Percentiles rank a stretch among this genome's conserved stretches.
phyloP scores from a whole-genome alignment of 2,113 vertebrate genomes.

The Albula goreensis region DNA sequence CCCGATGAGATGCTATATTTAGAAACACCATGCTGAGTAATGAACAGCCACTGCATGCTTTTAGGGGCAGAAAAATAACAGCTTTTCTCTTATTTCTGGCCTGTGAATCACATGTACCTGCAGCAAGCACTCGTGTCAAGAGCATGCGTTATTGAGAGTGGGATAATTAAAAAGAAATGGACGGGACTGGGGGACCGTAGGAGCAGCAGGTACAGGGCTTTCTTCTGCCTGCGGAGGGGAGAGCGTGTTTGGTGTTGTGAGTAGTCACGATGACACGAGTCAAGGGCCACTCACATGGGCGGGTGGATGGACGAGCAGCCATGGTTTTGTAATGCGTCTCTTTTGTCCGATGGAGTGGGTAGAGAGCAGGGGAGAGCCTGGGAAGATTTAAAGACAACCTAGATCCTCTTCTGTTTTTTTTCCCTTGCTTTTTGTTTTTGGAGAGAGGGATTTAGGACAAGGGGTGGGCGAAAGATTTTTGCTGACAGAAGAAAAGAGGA shows the following conservation, averaged over 20 bases:
- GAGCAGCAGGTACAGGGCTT: neutral
- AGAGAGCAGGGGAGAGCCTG: slow-evolving; percentile 13
- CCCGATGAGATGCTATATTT: slow-evolving; percentile 30
- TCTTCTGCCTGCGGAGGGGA: neutral
- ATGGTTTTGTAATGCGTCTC: slow-evolving; percentile 15
- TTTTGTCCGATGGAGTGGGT: slow-evolving; percentile 15
- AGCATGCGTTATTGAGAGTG: slow-evolving; percentile 17
- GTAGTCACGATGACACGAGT: neutral
- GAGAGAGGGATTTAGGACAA: slow-evolving; percentile 22
- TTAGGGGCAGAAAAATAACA: slow-evolving; percentile 5
- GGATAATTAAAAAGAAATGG: slow-evolving; percentile 17
- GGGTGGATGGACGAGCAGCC: neutral
- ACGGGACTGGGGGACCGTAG: slow-evolving; percentile 13
- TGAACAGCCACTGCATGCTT: slow-evolving; percentile 21
- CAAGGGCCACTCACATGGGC: neutral
- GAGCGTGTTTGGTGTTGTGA: neutral
- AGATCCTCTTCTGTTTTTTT: neutral
- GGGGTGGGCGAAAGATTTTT: slow-evolving; percentile 1
- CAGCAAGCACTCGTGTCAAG: slow-evolving; percentile 19
- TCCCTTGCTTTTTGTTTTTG: neutral
- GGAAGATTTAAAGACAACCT: neutral
- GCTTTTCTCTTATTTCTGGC: neutral
- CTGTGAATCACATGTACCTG: slow-evolving; percentile 21
- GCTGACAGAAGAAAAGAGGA: slow-evolving; percentile 6
- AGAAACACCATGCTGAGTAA: slow-evolving; percentile 17